phyloP scores from a whole-genome alignment of 2,888 invertebrate species.

The Branchipolynoe longqiensis region DNA sequence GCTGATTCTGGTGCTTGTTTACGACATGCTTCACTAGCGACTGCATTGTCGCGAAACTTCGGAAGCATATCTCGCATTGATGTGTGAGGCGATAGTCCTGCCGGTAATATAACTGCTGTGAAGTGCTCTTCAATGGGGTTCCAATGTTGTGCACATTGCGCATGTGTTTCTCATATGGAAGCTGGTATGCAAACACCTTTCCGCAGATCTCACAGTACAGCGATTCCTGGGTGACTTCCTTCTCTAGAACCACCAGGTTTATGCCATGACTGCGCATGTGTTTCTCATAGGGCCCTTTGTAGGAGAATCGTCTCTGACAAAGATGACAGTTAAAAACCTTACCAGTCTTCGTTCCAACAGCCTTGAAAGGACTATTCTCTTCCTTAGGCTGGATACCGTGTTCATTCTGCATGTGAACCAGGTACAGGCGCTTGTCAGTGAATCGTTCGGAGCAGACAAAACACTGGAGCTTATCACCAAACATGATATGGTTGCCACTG shows the following conservation, averaged over 20 bases:
- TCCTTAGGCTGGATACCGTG: slow-evolving; percentile 51
- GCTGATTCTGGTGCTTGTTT: slow-evolving; percentile 34
- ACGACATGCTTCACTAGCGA: slow-evolving; percentile 44
- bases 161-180: slow-evolving; percentile 49
- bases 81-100: slow-evolving; percentile 9
- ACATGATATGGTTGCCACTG: slow-evolving; percentile 50
- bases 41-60: slow-evolving; percentile 38
- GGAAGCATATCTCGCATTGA: slow-evolving; percentile 44
- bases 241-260: slow-evolving; percentile 44
- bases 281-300: slow-evolving; percentile 53
- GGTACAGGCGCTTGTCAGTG: slow-evolving; percentile 38
- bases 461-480: slow-evolving; percentile 38
- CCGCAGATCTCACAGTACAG: slow-evolving; percentile 46
- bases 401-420: slow-evolving; percentile 53
- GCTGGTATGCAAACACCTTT: slow-evolving; percentile 44
- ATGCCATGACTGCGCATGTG: slow-evolving; percentile 51
- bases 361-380: slow-evolving; percentile 54
- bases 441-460: slow-evolving; percentile 45
- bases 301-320: slow-evolving; percentile 52
- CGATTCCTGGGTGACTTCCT: slow-evolving; percentile 46
- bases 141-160: slow-evolving; percentile 49
- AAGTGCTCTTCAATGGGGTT: slow-evolving; percentile 3
- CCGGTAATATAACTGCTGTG: slow-evolving; percentile 15
- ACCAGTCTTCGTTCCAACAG: slow-evolving; percentile 51
- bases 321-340: slow-evolving; percentile 53